phyloP scores from a whole-genome alignment of 2,888 invertebrate genomes.

The Hirtodrosophila cameraria region DNA sequence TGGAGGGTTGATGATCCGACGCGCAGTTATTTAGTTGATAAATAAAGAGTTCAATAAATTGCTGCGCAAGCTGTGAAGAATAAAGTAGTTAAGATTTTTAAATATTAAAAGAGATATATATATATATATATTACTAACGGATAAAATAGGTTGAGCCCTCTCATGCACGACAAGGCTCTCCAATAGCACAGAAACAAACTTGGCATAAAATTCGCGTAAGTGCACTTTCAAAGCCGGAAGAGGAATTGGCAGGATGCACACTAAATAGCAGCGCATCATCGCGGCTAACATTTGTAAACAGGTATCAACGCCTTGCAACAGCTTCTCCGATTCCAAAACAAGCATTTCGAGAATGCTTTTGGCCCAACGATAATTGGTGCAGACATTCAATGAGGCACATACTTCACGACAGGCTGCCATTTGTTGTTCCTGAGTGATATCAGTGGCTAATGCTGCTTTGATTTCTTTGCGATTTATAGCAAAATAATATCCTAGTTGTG shows the following conservation, averaged over 20 bases:
- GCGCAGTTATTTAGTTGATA: slow-evolving; percentile 56
- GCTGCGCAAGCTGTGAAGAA: slow-evolving; percentile 51
- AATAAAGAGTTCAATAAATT: slow-evolving; percentile 61
- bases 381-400: slow-evolving; percentile 62
- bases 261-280: slow-evolving; percentile 78
- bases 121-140: slow-evolving; percentile 42
- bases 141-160: slow-evolving; percentile 39
- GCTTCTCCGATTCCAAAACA: slow-evolving; percentile 75
- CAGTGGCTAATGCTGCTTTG: slow-evolving; percentile 40
- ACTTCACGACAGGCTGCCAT: slow-evolving; percentile 52
- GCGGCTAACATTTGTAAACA: slow-evolving; percentile 64
- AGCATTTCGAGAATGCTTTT: slow-evolving; percentile 79
- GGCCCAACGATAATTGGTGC: slow-evolving; percentile 81
- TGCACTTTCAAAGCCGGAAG: slow-evolving; percentile 69
- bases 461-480: slow-evolving; percentile 71
- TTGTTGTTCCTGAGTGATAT: slow-evolving; percentile 31
- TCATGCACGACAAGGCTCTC: slow-evolving; percentile 67
- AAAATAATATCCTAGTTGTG: slow-evolving; percentile 69
- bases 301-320: slow-evolving; percentile 61
- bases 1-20: not conserved
- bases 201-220: slow-evolving; percentile 72
- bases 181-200: slow-evolving; percentile 77
- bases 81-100: not conserved
- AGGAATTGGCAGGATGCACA: slow-evolving; percentile 75
- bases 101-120: not conserved